phyloP scores from a whole-genome alignment of 2,797 vertebrate genomes.

The Gobionotothen gibberifrons region DNA sequence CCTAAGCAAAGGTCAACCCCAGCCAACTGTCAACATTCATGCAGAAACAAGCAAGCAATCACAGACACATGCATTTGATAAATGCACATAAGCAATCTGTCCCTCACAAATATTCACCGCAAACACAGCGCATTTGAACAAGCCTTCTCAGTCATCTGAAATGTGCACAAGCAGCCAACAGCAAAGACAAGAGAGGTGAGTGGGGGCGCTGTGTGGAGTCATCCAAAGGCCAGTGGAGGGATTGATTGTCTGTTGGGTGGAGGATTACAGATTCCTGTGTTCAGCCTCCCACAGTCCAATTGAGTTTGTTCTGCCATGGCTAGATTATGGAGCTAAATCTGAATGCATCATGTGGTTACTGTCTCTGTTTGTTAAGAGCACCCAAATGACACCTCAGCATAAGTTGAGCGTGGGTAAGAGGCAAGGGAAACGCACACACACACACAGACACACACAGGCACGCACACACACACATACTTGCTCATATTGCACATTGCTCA shows the following conservation, averaged over 20 bases:
- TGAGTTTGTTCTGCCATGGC: conserved; percentile 69
- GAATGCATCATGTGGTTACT: conserved; percentile 66
- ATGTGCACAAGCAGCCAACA: conserved; percentile 36
- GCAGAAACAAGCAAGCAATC: neutral
- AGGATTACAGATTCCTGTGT: conserved; percentile 69
- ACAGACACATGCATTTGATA: neutral
- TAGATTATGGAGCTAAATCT: conserved; percentile 74
- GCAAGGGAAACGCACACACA: neutral
- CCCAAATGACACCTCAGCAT: conserved; percentile 69
- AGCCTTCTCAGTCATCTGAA: conserved; percentile 30
- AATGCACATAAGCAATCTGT: neutral
- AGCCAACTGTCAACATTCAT: neutral
- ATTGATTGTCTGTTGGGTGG: conserved; percentile 66
- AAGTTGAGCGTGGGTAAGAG: conserved; percentile 53
- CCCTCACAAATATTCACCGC: neutral
- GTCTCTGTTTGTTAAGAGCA: conserved; percentile 57
- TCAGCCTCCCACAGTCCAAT: conserved; percentile 66
- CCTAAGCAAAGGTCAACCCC: neutral
- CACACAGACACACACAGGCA: neutral
- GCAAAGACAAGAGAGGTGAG: conserved; percentile 53
- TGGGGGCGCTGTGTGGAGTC: conserved; percentile 54
- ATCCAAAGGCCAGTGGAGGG: conserved; percentile 65
- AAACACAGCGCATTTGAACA: conserved; percentile 10
- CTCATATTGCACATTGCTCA: conserved; percentile 9
- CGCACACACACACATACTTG: neutral